These are phyloP conservation scores for Amphiprion clarkii DNA, from an alignment of 2,797 vertebrate genomes.

Conservation along the genomic window DNA sequence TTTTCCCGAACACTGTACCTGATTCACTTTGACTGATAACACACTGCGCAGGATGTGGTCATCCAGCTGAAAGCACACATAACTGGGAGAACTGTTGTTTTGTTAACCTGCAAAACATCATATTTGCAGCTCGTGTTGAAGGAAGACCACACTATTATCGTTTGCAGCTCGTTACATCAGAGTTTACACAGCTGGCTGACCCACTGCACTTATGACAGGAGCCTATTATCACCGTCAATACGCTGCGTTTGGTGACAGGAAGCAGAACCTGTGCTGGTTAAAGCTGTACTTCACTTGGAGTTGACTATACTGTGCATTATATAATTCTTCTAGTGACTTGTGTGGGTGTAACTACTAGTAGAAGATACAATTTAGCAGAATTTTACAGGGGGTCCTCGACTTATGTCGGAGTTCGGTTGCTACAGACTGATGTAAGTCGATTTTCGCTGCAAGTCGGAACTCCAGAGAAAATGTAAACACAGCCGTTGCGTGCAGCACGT, in stretches of 20 bases:
- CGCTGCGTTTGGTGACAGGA: background rate
- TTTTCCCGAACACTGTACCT: background rate
- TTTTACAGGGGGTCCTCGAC: no score
- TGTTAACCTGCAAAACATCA: background rate
- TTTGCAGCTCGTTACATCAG: background rate
- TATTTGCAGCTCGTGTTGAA: background rate
- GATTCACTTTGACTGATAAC: background rate
- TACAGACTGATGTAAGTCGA: no score
- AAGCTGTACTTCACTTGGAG: background rate
- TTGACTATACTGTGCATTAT: background rate
- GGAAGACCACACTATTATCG: background rate
- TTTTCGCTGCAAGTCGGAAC: no score
- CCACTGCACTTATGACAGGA: background rate
- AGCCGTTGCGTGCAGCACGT: no score
- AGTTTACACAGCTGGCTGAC: constrained; percentile 55
- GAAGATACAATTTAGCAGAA: no score
- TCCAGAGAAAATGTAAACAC: no score
- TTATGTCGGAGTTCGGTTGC: no score
- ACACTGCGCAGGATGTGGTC: background rate
- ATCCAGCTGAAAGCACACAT: background rate
- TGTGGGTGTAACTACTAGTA: background rate
- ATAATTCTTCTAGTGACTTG: background rate
- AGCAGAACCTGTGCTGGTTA: background rate
- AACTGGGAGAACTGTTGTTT: background rate
- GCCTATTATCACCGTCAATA: constrained; percentile 10